Base-by-base conservation (phyloP, 2,888 invertebrate genomes). In the Philopedon plagiatum region DNA sequence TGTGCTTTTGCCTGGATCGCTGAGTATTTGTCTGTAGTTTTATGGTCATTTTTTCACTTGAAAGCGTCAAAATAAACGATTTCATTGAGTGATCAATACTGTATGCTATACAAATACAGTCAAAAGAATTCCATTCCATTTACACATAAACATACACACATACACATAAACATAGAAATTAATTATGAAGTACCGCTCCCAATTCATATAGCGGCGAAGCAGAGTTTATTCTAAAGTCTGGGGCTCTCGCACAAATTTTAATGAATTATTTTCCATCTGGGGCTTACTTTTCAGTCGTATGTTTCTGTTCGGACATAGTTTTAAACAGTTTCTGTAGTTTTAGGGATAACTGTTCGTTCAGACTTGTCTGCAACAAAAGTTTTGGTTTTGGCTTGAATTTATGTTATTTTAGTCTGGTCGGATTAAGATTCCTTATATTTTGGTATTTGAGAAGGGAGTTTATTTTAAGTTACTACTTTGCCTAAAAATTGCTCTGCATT, bases 281-380 rank as follows among this genome's bases (percentile, higher is more conserved):
- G 44, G 57, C 29, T 66, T 57, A 57, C 54, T 66, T 66, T n/a
- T 66, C 13, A 58, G 66, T 34, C 66, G 41, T 56, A 66, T 56
- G 34, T 65, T 65, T 39, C 56, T 29, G 44, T 65, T 64, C 51
- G 64, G 64, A 64, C 64, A 39, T 51, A 37, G 54, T 64, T 66
- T 66, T 66, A 66, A 66, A 66, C 46, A 66, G 66, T 66, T 66
- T 66, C 57, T n/a, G 54, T 51, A 63, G 63, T 63, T 63, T 49
- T 23, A 44, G 57, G 56, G 15, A 32, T 32, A 63, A 49, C 51
- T 49, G 63, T 23, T 66, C 39, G 49, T 64, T 64, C 64, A 29
- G 23, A 64, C 64, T 64, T 54, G 66, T 57, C 57, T 44, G 57
- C 66, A 56, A 44, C 57, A 46, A 66, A 66, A 56, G 21, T 60